Base-by-base conservation (phyloP, 2,113 vertebrate genomes). In the Natator depressus region DNA sequence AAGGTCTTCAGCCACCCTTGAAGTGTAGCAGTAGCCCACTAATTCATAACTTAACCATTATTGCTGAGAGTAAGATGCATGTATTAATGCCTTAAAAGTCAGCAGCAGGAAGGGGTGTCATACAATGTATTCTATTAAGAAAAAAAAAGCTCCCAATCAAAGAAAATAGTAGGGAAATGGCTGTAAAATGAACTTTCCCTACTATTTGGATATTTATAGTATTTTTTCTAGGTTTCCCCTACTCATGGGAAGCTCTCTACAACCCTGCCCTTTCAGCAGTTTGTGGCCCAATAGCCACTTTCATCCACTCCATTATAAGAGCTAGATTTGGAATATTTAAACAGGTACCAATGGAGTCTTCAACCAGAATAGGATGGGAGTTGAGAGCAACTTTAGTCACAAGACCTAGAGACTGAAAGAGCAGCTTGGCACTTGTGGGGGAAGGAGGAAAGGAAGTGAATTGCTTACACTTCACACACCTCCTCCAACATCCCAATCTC, bases 1-100 rank as follows among this genome's bases (percentile, higher is more conserved):
- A 78, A 46, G 8, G 75, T 12, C 42, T 8, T 78, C 75, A 16
- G 8, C 31, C 54, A 4, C 0, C 13, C 2, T 59, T 27, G 47
- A 25, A 25, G 62, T 8, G 1, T 8, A 85, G 55, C 0, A 16
- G 82, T 42, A 69, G 50, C 1, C 4, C 0, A 0, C 5, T 0
- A 2, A 2, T 12, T 38, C 50, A 1, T 46, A 27, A n/a, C 65
- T 50, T 2, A 2, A 11, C 2, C 0, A 10, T 3, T 22, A 51
- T 1, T 0, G 80, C 90, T 80, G 0, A 20, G 57, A 84, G 55
- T 12, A 0, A 1, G 4, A 72, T 75, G 49, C 62, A 22, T 2
- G 1, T 2, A 3, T 31, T 54, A 1, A 16, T 24, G 42, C 49
- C 13, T 54, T 51, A 4, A 1, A 6, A 42, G 1, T 2, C 65